Conservation (phyloP, 2,113 vertebrate genomes). For the Amazona vittata region DNA sequence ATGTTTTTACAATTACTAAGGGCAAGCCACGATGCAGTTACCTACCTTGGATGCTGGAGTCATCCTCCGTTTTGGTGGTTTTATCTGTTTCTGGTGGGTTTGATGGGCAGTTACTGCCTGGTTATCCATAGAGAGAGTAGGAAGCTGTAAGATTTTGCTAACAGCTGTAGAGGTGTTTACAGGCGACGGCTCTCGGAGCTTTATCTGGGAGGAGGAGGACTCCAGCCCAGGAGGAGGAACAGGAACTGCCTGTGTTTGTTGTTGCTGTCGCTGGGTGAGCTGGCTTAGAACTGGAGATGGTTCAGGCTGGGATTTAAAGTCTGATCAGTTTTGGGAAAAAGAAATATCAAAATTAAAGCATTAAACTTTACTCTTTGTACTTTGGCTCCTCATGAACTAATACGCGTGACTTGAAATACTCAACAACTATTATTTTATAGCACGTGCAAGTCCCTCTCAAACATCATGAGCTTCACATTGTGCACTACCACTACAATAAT, state of each 20-base stretch:
- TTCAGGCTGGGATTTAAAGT: conserved; percentile 92
- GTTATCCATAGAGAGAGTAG: conserved; percentile 71
- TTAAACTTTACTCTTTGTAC: background rate
- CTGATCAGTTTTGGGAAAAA: conserved; percentile 60
- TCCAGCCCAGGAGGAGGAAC: conserved; percentile 80
- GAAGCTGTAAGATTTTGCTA: conserved; percentile 80
- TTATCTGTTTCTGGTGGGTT: conserved; percentile 85
- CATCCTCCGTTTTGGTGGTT: conserved; percentile 85
- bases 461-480: accelerated
- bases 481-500: background rate
- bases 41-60: conserved; percentile 87
- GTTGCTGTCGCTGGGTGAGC: conserved; percentile 86
- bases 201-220: conserved; percentile 76
- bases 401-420: accelerated
- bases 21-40: background rate
- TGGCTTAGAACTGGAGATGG: conserved; percentile 95
- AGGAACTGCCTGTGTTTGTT: conserved; percentile 70
- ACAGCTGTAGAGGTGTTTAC: conserved; percentile 70
- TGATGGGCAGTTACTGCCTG: conserved; percentile 71
- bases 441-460: background rate
- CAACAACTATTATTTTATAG: background rate
- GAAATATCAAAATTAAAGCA: background rate
- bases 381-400: background rate
- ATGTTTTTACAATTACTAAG: accelerated
- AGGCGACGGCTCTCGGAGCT: conserved; percentile 67